Conservation (phyloP, 2,888 invertebrate genomes). For the Hemithea aestivaria region DNA sequence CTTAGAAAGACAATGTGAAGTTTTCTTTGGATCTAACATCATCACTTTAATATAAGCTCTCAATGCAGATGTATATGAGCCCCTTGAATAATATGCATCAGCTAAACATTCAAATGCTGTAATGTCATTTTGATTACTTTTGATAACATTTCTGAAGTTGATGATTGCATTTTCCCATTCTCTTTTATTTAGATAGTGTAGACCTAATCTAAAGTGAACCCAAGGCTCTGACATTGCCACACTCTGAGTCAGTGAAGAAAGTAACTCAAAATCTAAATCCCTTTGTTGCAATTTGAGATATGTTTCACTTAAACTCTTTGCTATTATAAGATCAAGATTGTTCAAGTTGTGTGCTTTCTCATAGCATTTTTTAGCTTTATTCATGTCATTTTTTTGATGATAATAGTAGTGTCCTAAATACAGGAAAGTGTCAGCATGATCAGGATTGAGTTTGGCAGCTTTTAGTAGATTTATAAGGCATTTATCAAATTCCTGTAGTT, state of each 20-base stretch:
- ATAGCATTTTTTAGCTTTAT: conserved; percentile 89
- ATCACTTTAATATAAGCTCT: conserved; percentile 90
- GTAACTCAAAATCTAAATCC: conserved; percentile 81
- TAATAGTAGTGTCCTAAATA: conserved; percentile 88
- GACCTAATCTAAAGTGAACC: conserved; percentile 91
- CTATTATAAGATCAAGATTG: conserved; percentile 81
- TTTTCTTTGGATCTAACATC: conserved; percentile 80
- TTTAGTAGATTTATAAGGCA: conserved; percentile 82
- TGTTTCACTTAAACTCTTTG: conserved; percentile 86
- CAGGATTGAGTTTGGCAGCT: conserved; percentile 86
- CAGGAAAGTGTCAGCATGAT: conserved; percentile 85
- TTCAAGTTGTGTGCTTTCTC: conserved; percentile 90
- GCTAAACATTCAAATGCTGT: conserved; percentile 93
- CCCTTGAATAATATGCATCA: conserved; percentile 93
- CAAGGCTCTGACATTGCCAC: conserved; percentile 80
- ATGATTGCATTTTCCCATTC: conserved; percentile 87
- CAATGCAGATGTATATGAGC: conserved; percentile 93
- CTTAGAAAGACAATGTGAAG: conserved; percentile 85
- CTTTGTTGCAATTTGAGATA: conserved; percentile 84
- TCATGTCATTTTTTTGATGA: conserved; percentile 79
- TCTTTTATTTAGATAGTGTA: conserved; percentile 86
- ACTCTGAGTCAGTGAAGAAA: conserved; percentile 70
- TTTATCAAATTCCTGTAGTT: conserved; percentile 77
- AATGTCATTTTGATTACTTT: conserved; percentile 83
- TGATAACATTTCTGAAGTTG: conserved; percentile 85